Conservation (phyloP, 2,888 invertebrate genomes). For the Linyphia triangularis region DNA sequence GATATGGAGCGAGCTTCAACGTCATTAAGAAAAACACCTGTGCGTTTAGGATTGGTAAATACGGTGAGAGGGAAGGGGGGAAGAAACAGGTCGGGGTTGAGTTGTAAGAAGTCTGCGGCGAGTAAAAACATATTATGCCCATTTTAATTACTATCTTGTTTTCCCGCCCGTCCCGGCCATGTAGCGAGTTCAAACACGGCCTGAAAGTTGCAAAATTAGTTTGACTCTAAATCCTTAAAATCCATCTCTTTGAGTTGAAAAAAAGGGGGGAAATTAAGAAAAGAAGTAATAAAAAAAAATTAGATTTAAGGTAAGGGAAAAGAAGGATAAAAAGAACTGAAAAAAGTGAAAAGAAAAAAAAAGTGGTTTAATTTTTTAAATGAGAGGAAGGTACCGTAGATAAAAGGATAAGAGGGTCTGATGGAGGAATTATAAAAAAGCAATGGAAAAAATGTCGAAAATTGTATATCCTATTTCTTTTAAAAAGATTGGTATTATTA, state of each 20-base stretch:
- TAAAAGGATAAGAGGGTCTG: conserved; percentile 69
- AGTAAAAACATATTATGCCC: conserved; percentile 75
- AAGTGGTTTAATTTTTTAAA: conserved; percentile 64
- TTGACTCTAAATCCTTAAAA: conserved; percentile 74
- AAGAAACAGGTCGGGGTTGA: conserved; percentile 42
- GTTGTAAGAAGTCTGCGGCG: conserved; percentile 70
- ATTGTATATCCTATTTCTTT: conserved; percentile 72
- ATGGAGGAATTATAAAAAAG: conserved; percentile 63
- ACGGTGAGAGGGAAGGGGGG: conserved; percentile 18
- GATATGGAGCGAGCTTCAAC: conserved; percentile 39
- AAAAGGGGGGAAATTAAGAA: conserved; percentile 15
- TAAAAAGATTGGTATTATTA: conserved; percentile 75
- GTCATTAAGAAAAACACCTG: conserved; percentile 75
- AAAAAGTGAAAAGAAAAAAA: conserved; percentile 41
- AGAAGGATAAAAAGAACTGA: conserved; percentile 6
- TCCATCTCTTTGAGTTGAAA: conserved; percentile 49
- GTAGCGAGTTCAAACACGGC: conserved; percentile 70
- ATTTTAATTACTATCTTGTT: conserved; percentile 73
- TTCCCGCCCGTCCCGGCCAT: conserved; percentile 49
- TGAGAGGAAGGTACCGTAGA: conserved; percentile 46
- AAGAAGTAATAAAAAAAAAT: conserved; percentile 15
- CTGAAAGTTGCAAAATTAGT: conserved; percentile 74
- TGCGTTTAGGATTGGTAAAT: conserved; percentile 73
- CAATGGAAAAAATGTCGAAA: conserved; percentile 27
- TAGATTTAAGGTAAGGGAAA: neutral